These are phyloP conservation scores for Micromesistius poutassou DNA, from an alignment of 2,797 vertebrate species.

Conservation along the genomic window DNA sequence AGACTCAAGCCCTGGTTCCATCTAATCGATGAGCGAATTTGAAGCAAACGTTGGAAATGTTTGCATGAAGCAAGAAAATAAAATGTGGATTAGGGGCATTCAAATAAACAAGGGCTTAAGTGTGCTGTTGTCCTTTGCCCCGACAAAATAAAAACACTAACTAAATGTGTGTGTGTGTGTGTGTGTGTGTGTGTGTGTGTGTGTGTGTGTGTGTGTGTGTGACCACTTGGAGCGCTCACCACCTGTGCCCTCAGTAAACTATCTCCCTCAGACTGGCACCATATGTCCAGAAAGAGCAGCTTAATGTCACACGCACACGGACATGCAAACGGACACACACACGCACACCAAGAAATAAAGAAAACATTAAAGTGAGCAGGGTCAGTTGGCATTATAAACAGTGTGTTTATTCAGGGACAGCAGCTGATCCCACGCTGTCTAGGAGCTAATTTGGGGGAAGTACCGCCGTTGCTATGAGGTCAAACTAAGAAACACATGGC, in stretches of 20 bases:
- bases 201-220: constrained; percentile 8
- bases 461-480: not conserved
- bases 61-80: no score
- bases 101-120: not conserved
- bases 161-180: constrained; percentile 8
- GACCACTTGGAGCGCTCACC: constrained; percentile 34
- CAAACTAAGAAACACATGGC: not conserved
- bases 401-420: not conserved
- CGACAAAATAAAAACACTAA: no score
- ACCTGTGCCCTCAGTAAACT: constrained; percentile 50
- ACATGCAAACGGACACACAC: not conserved
- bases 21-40: no score
- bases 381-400: not conserved
- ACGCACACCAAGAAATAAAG: not conserved
- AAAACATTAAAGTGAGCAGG: not conserved
- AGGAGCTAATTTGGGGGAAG: not conserved
- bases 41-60: no score
- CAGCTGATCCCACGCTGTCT: not conserved
- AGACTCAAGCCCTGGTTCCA: no score
- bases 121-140: not conserved
- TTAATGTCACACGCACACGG: not conserved
- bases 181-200: not conserved
- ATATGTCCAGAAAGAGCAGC: constrained; percentile 30
- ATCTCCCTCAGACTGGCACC: constrained; percentile 28
- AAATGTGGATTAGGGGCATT: no score